Conservation (phyloP, 2,113 vertebrate genomes). For the Prietella phreatophila region DNA sequence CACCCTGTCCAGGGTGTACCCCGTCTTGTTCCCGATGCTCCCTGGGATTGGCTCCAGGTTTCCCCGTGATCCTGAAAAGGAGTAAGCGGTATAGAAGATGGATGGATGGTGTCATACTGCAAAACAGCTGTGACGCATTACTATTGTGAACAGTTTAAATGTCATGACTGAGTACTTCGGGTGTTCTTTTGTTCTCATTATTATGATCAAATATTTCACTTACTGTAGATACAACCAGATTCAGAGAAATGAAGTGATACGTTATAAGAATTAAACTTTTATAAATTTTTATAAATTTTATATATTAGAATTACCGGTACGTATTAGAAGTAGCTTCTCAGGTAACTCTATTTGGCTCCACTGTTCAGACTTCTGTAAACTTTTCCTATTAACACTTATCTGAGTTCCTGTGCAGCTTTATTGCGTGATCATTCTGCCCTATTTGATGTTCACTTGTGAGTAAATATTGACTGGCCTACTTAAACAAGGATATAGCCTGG, state of each 20-base stretch:
- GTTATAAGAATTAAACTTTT: too few species aligned
- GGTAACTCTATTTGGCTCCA: not conserved
- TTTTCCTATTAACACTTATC: not conserved
- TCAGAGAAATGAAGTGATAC: not conserved
- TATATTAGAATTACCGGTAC: not conserved
- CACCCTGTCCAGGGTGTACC: too few species aligned
- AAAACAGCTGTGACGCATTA: not conserved
- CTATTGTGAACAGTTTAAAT: too few species aligned
- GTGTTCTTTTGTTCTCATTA: not conserved
- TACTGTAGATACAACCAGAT: not conserved
- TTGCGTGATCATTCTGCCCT: not conserved
- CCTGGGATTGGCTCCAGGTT: too few species aligned
- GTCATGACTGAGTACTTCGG: not conserved
- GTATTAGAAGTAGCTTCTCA: too few species aligned
- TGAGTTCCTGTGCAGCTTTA: not conserved
- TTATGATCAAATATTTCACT: not conserved
- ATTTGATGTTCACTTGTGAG: conserved; percentile 40
- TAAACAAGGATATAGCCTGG: conserved; percentile 24
- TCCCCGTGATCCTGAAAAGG: too few species aligned
- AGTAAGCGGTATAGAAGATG: too few species aligned
- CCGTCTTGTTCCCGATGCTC: too few species aligned
- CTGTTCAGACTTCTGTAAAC: not conserved
- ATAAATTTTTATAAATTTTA: too few species aligned
- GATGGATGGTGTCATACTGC: not conserved
- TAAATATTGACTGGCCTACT: conserved; percentile 49